Evolutionary conservation across 2,888 invertebrate genomes (phyloP), one percentile per base, ranked within the genome.

Genomic region (Vandiemenella viatica): DNA sequence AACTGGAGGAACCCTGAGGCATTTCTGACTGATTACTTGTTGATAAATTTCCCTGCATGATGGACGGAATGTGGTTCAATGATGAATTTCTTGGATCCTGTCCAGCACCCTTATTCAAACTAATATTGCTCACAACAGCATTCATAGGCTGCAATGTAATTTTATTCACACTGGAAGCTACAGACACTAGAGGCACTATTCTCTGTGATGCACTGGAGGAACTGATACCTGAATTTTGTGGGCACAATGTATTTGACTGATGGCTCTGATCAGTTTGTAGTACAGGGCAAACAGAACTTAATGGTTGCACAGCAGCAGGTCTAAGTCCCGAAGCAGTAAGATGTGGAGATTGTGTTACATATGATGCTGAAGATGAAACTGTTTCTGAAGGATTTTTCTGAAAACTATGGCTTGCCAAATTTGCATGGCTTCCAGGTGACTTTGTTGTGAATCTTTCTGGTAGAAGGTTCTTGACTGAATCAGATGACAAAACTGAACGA

Each of bases 211-310:
- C n/a, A 20, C 20, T 42, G 13, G 42, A n/a, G 18, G 42, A 13
- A 19, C 13, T 19, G 5, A 42, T 19, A 42, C 20, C n/a, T 5
- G 5, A 13, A n/a, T n/a, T 19, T 42, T 13, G n/a, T n/a, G 18
- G 42, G n/a, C 42, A 42, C 18, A 42, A 19, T n/a, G n/a, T 10
- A 42, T 13, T 19, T 0, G 42, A 16, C 17, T 15, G 18, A 7
- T 5, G 18, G 4, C 16, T 40, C 17, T 40, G 40, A 16, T 18
- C 18, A 40, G 16, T n/a, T 16, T 40, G 42, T 10, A 15, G 13
- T 18, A 40, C 38, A 26, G 49, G 22, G 16, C 49, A 22, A 18
- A 49, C 44, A 5, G 49, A 40, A 16, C 40, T 40, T 23, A 49
- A 7, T 6, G 49, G 49, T 19, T 44, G 49, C 16, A 49, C 19